Percentiles rank a stretch among this genome's conserved stretches.
Evolutionary conservation across 2,888 invertebrate genomes (phyloP).

Genomic region (Gortyna flavago): DNA sequence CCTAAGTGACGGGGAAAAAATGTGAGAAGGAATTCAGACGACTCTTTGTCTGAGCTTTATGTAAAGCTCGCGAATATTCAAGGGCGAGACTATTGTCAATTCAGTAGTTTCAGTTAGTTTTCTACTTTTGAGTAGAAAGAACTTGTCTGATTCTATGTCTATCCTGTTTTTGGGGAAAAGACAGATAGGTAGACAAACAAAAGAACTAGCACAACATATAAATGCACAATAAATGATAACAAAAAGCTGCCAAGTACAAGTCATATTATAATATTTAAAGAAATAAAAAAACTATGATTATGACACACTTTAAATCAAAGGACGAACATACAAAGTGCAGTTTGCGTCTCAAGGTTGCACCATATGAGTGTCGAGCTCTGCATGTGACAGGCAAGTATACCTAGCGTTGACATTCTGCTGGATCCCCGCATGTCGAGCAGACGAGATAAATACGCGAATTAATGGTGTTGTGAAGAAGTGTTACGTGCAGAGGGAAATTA

Average conservation of each 20-base stretch:
- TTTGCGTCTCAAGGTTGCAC: background rate
- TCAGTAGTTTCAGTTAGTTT: background rate
- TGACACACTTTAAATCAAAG: background rate
- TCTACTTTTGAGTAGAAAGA: background rate
- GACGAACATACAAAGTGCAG: background rate
- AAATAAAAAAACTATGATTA: background rate
- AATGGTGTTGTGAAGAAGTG: background rate
- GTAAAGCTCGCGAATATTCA: conserved; percentile 18
- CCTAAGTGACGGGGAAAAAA: conserved; percentile 63
- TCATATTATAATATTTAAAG: too few relatives aligned
- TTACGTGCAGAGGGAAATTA: background rate
- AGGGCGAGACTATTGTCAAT: conserved; percentile 5
- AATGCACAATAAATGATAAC: background rate
- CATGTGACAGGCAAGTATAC: background rate
- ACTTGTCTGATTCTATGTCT: too few relatives aligned
- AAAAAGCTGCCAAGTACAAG: too few relatives aligned
- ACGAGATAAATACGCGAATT: background rate
- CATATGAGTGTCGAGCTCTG: background rate
- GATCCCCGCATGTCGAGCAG: background rate
- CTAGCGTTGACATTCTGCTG: background rate
- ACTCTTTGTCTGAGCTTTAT: conserved; percentile 22
- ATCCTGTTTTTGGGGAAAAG: background rate
- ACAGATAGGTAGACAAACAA: background rate
- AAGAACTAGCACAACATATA: background rate
- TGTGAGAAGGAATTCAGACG: conserved; percentile 27